Conservation (phyloP, 2,113 vertebrate species). For the Nerophis lumbriciformis region DNA sequence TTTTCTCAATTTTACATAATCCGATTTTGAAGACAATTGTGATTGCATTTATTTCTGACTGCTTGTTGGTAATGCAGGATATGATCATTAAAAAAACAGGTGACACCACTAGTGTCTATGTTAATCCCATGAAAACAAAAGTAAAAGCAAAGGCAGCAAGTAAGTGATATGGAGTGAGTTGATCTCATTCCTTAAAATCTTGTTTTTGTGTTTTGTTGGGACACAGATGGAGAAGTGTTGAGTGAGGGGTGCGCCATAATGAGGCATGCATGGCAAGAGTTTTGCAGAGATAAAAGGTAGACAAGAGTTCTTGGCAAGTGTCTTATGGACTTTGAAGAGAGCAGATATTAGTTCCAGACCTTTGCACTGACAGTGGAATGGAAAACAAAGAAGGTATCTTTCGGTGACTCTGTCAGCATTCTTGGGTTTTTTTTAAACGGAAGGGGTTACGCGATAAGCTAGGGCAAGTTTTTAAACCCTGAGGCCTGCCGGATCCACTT, state of each 20-base stretch:
- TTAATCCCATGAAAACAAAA: too few relatives aligned
- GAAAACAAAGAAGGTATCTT: background rate
- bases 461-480: slow-evolving; percentile 41
- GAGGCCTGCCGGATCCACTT: slow-evolving; percentile 37
- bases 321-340: slow-evolving; percentile 55
- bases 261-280: slow-evolving; percentile 42
- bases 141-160: slow-evolving; percentile 49
- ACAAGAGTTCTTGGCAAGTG: slow-evolving; percentile 49
- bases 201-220: background rate
- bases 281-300: slow-evolving; percentile 52
- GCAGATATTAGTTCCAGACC: slow-evolving; percentile 33
- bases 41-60: too few relatives aligned
- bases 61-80: too few relatives aligned
- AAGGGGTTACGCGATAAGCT: slow-evolving; percentile 41
- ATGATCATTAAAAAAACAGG: too few relatives aligned
- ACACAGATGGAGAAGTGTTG: slow-evolving; percentile 11
- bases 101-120: too few relatives aligned
- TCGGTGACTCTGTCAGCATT: slow-evolving; percentile 11
- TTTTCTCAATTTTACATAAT: too few relatives aligned
- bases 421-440: slow-evolving; percentile 56
- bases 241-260: slow-evolving; percentile 20
- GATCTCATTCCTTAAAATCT: slow-evolving; percentile 47
- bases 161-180: slow-evolving; percentile 50
- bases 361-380: slow-evolving; percentile 22
- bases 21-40: too few relatives aligned